These are phyloP conservation scores for Bombus vancouverensis DNA, from an alignment of 1,140 invertebrate species.

Conservation along the genomic window DNA sequence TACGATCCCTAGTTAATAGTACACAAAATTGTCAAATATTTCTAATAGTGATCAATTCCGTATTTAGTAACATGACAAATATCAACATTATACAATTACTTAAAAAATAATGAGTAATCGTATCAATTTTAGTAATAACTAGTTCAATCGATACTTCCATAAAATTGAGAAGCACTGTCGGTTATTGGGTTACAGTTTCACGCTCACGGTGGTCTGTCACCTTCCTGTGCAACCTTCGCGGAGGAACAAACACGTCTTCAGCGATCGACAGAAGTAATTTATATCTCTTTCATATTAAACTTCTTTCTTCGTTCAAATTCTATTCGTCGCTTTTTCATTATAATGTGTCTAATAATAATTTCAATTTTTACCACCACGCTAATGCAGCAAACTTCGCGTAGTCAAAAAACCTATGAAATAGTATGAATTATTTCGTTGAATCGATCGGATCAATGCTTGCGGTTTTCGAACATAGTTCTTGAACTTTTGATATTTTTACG, in stretches of 20 bases:
- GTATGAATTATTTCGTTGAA: neutral
- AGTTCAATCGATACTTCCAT: slow-evolving; percentile 25
- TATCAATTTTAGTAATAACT: neutral
- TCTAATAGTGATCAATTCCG: neutral
- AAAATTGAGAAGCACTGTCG: slow-evolving; percentile 65
- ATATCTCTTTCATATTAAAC: neutral
- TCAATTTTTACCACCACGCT: neutral
- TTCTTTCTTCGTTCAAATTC: neutral
- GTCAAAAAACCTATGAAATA: neutral
- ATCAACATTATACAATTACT: neutral
- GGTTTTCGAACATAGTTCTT: neutral
- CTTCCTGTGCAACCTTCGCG: slow-evolving; percentile 45
- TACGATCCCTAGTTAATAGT: neutral
- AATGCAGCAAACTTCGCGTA: neutral
- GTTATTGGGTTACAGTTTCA: slow-evolving; percentile 70
- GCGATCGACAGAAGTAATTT: slow-evolving; percentile 28
- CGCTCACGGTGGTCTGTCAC: slow-evolving; percentile 70
- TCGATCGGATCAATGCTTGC: neutral
- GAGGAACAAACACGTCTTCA: slow-evolving; percentile 35
- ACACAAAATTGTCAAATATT: neutral
- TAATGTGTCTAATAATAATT: slow-evolving; percentile 17
- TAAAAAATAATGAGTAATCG: neutral
- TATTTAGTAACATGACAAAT: neutral
- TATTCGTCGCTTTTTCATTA: neutral
- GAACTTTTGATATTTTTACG: neutral